Conservation (phyloP, 2,113 vertebrate species). For the Octodon degus region DNA sequence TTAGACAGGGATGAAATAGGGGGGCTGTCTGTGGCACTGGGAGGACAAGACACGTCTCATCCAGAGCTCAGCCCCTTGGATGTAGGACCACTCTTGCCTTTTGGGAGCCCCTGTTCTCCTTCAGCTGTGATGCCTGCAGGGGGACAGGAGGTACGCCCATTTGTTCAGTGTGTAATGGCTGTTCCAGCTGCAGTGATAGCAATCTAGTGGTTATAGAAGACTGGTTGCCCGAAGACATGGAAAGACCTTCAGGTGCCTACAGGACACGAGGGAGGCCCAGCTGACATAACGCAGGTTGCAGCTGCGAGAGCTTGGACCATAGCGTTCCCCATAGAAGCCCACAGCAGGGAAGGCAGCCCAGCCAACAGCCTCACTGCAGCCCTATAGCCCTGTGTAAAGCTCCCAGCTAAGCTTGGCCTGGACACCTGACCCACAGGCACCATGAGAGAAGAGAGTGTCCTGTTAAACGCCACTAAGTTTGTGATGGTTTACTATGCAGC, state of each 20-base stretch:
- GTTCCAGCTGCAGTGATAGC: no score
- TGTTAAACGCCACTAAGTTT: not conserved
- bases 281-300: not conserved
- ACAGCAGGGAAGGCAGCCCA: not conserved
- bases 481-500: not conserved
- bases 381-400: not conserved
- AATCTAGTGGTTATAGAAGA: not conserved
- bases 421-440: no score
- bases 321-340: not conserved
- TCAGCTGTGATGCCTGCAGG: not conserved
- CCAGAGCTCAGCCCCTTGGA: no score
- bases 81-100: not conserved
- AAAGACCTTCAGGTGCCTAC: not conserved
- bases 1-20: fast-evolving
- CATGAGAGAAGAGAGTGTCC: no score
- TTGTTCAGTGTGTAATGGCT: fast-evolving
- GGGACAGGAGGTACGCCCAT: fast-evolving
- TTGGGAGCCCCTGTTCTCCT: not conserved
- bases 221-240: not conserved
- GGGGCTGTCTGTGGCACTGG: not conserved
- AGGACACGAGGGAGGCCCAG: not conserved
- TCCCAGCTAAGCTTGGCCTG: no score
- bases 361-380: fast-evolving
- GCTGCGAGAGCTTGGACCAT: fast-evolving
- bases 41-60: not conserved